phyloP scores from a whole-genome alignment of 2,888 invertebrate genomes.

The Tricholauxania praeusta region DNA sequence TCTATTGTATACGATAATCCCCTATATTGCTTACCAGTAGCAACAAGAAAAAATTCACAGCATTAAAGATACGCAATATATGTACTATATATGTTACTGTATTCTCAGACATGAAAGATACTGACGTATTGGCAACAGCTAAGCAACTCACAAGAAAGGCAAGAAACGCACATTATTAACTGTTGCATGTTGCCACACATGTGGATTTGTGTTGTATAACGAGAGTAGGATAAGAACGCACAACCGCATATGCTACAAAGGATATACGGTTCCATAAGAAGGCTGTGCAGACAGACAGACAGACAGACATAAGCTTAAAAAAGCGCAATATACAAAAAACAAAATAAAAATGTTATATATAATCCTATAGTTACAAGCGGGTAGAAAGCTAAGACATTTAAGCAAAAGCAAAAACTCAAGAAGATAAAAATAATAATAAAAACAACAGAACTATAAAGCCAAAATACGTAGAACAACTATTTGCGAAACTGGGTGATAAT shows the following conservation, averaged over 20 bases:
- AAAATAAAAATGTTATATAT: neutral
- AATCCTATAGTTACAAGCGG: slow-evolving; percentile 1
- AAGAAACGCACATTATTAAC: slow-evolving; percentile 15
- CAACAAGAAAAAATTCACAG: neutral
- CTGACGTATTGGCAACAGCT: neutral
- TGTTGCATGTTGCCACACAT: slow-evolving; percentile 27
- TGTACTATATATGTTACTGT: neutral
- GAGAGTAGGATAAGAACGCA: too few relatives aligned
- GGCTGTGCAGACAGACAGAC: too few relatives aligned
- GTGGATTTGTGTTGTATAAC: slow-evolving; percentile 6
- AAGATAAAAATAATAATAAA: slow-evolving; percentile 5
- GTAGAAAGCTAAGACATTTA: neutral
- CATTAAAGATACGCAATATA: neutral
- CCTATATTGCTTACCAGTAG: neutral
- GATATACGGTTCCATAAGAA: too few relatives aligned
- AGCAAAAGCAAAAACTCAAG: neutral
- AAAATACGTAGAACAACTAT: slow-evolving; percentile 6
- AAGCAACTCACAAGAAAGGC: slow-evolving; percentile 12
- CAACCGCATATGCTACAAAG: too few relatives aligned
- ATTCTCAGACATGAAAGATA: too few relatives aligned
- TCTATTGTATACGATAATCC: neutral
- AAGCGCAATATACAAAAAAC: neutral
- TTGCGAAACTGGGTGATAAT: slow-evolving; percentile 20
- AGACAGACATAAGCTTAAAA: too few relatives aligned
- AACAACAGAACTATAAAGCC: neutral